Percentiles rank a stretch among this genome's conserved stretches.
phyloP scores from a whole-genome alignment of 1,140 invertebrate species.

The Pseudomyrmex flavicornis region DNA sequence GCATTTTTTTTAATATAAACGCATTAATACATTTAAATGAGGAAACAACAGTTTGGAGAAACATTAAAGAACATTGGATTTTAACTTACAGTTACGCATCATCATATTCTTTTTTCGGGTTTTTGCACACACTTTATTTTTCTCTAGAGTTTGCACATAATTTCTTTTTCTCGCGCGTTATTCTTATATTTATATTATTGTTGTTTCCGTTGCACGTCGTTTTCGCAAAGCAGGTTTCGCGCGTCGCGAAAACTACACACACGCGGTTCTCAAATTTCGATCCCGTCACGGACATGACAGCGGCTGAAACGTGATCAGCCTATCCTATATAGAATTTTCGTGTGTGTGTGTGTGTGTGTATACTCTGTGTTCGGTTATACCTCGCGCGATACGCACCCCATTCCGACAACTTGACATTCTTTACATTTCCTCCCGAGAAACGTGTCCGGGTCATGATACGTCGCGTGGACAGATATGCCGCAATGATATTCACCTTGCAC shows the following conservation, averaged over 20 bases:
- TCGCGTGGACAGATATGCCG: background rate
- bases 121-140: background rate
- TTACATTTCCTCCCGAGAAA: constrained; percentile 49
- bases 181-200: constrained; percentile 33
- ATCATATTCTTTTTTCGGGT: background rate
- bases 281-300: constrained; percentile 69
- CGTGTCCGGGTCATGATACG: constrained; percentile 33
- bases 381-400: constrained; percentile 49
- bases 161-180: background rate
- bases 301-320: constrained; percentile 79
- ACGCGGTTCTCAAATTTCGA: constrained; percentile 66
- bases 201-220: background rate
- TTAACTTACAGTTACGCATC: background rate
- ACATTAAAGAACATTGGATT: background rate
- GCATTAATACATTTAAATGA: no score
- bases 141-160: background rate
- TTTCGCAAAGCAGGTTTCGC: constrained; percentile 11
- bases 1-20: background rate
- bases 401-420: constrained; percentile 59
- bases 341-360: constrained; percentile 27
- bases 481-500: constrained; percentile 39
- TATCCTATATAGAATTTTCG: constrained; percentile 76
- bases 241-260: constrained; percentile 32
- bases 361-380: constrained; percentile 41
- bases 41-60: background rate